Conservation (phyloP, 2,888 invertebrate genomes). For the Cerceris rybyensis region DNA sequence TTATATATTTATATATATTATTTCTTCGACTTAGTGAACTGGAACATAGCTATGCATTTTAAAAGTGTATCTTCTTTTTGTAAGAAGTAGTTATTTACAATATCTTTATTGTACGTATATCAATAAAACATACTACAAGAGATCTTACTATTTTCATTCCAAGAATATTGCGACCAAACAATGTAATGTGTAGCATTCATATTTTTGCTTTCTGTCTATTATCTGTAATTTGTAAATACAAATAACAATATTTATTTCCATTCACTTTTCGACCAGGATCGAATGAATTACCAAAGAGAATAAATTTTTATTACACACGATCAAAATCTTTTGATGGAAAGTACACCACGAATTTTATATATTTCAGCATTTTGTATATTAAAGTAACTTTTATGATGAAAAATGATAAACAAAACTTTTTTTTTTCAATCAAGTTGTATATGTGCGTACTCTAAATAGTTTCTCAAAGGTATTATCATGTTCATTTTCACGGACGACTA, state of each 20-base stretch:
- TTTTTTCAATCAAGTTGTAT: neutral
- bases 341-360: neutral
- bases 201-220: constrained; percentile 5
- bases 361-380: neutral
- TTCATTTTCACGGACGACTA: neutral
- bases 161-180: neutral
- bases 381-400: neutral
- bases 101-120: neutral
- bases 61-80: neutral
- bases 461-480: constrained; percentile 23
- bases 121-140: constrained; percentile 9
- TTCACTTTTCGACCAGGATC: neutral
- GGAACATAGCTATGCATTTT: constrained; percentile 36
- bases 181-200: constrained; percentile 2
- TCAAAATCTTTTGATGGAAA: constrained; percentile 3
- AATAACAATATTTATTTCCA: constrained; percentile 9
- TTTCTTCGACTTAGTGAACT: constrained; percentile 41
- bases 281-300: constrained; percentile 2
- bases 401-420: constrained; percentile 17
- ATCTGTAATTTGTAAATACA: constrained; percentile 6
- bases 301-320: constrained; percentile 18
- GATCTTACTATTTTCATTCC: neutral
- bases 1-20: constrained; percentile 23
- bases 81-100: neutral
- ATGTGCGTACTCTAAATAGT: constrained; percentile 36